A percentile compares a stretch with the other conserved stretches of the same genome.
Evolutionary conservation across 1,140 invertebrate genomes (phyloP).

Genomic region (Neodiprion lecontei): DNA sequence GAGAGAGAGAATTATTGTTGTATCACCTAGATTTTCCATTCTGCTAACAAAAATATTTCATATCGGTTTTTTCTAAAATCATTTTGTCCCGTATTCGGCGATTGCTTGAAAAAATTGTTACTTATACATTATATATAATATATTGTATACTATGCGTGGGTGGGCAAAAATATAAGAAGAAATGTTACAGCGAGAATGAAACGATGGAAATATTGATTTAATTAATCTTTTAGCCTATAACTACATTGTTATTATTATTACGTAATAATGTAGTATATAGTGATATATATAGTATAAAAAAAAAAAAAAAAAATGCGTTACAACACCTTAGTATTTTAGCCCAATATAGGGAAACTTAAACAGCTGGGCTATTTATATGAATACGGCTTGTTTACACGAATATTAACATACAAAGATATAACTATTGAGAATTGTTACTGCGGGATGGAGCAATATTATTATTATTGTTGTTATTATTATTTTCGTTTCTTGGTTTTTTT

Average conservation of each 20-base stretch:
- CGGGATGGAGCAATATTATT: constrained; percentile 10
- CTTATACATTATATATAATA: too few relatives aligned
- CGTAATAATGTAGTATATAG: too few relatives aligned
- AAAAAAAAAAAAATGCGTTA: background rate
- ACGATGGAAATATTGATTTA: too few relatives aligned
- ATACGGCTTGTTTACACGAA: too few relatives aligned
- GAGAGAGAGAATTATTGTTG: background rate
- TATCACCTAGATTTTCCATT: too few relatives aligned
- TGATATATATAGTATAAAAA: background rate
- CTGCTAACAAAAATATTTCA: background rate
- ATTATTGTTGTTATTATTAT: constrained; percentile 4
- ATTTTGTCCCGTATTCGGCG: background rate
- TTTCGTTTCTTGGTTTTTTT: background rate
- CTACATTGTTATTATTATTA: too few relatives aligned
- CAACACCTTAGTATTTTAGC: background rate
- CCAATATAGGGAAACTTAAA: background rate
- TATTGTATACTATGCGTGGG: too few relatives aligned
- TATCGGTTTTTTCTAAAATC: background rate
- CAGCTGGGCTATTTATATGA: background rate
- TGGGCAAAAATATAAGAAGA: too few relatives aligned
- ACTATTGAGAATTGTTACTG: background rate
- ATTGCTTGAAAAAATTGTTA: background rate
- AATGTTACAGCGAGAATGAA: too few relatives aligned
- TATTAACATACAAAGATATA: background rate
- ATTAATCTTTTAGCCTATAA: too few relatives aligned